These are phyloP conservation scores for Gymnobelideus leadbeateri DNA, from an alignment of 2,113 vertebrate species.

Conservation along the genomic window DNA sequence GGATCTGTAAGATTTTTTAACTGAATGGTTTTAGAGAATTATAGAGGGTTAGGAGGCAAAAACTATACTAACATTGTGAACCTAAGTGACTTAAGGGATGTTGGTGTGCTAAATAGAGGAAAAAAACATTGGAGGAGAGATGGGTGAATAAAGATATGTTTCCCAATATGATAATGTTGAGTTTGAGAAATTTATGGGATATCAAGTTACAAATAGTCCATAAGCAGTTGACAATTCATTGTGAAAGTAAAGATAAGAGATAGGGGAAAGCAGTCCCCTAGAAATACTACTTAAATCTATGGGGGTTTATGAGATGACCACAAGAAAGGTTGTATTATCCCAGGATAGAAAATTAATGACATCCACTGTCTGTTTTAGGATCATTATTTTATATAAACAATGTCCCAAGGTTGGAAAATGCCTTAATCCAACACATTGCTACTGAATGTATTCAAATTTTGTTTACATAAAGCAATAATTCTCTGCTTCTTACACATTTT, in stretches of 20 bases:
- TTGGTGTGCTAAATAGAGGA: background rate
- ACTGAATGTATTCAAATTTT: slow-evolving; percentile 49
- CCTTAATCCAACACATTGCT: background rate
- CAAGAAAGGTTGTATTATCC: background rate
- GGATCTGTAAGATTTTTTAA: background rate
- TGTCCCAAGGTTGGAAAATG: background rate
- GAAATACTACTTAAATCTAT: background rate
- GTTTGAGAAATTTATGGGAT: background rate
- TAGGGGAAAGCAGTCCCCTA: background rate
- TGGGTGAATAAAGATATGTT: background rate
- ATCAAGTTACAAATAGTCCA: background rate
- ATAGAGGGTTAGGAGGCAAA: background rate
- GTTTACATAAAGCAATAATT: slow-evolving; percentile 71
- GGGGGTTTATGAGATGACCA: background rate
- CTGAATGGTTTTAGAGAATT: background rate
- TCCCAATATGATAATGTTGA: background rate
- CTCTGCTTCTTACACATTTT: slow-evolving; percentile 56
- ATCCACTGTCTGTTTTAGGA: background rate
- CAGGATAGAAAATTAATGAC: background rate
- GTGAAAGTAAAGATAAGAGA: background rate
- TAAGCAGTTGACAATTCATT: background rate
- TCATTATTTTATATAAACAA: background rate
- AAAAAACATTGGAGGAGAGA: background rate
- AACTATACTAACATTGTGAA: background rate
- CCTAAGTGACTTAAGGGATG: background rate